Percentiles rank a stretch among this genome's conserved stretches.
Conservation (phyloP, 2,797 vertebrate species). For the Telmatherina bonti region DNA sequence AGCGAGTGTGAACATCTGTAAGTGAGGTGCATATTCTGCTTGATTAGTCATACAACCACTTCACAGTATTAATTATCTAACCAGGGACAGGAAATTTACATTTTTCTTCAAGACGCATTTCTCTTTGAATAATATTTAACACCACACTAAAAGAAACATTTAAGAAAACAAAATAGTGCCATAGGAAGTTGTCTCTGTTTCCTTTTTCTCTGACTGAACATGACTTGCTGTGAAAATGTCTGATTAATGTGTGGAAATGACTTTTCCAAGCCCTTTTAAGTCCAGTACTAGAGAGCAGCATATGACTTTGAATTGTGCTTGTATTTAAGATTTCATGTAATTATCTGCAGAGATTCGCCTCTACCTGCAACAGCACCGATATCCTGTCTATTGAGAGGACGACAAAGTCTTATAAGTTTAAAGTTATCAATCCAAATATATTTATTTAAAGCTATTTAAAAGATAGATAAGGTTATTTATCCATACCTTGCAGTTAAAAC, state of each 20-base stretch:
- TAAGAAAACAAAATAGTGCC: too few species aligned
- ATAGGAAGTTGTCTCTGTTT: too few species aligned
- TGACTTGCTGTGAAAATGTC: background rate
- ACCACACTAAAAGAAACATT: background rate
- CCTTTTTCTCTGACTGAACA: too few species aligned
- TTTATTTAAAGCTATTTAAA: too few species aligned
- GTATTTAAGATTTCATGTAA: background rate
- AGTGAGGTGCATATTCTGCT: background rate
- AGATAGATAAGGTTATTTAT: too few species aligned
- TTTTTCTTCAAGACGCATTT: background rate
- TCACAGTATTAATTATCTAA: background rate
- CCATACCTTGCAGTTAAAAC: too few species aligned
- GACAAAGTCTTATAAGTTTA: background rate
- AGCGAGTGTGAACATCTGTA: background rate
- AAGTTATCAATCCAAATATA: background rate
- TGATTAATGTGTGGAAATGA: conserved; percentile 3
- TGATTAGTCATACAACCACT: background rate
- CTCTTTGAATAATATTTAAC: background rate
- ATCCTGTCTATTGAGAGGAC: background rate
- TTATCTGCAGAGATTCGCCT: background rate
- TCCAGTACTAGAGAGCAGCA: background rate
- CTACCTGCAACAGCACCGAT: background rate
- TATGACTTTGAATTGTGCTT: background rate
- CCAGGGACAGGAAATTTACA: background rate
- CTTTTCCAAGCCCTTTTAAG: background rate